phyloP scores from a whole-genome alignment of 1,140 invertebrate species.

The Drosophila tropicalis region DNA sequence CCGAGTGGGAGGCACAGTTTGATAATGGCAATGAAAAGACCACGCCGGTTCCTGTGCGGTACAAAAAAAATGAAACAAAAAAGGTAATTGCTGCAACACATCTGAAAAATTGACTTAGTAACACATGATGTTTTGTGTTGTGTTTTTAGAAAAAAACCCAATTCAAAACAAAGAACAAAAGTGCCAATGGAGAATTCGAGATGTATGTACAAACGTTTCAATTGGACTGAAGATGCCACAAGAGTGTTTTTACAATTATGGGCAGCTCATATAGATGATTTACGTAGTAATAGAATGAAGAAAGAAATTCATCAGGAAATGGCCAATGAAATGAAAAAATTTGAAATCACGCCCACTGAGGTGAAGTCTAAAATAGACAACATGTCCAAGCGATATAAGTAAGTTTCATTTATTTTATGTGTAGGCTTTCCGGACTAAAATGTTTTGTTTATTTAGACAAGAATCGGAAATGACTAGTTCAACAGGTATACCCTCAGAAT shows the following conservation, averaged over 20 bases:
- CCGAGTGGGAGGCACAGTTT: neutral
- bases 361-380: conserved; percentile 51
- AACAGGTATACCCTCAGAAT: conserved; percentile 17
- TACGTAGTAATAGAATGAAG: neutral
- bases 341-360: conserved; percentile 29
- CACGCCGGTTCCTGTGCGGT: neutral
- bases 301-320: conserved; percentile 40
- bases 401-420: neutral
- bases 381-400: conserved; percentile 44
- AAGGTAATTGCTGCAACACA: neutral
- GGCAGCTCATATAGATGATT: conserved; percentile 20
- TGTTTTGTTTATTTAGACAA: conserved; percentile 10
- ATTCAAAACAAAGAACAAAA: neutral
- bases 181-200: neutral
- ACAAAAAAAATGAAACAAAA: neutral
- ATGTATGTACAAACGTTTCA: conserved; percentile 3
- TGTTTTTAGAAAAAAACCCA: neutral
- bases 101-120: neutral
- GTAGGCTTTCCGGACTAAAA: neutral
- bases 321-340: conserved; percentile 26
- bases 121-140: neutral
- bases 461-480: conserved; percentile 17
- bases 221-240: conserved; percentile 30
- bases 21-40: neutral
- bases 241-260: conserved; percentile 40